Percentiles rank a stretch among this genome's conserved stretches.
Evolutionary conservation across 2,888 invertebrate species (phyloP).

Genomic region (Harpalus rufipes): DNA sequence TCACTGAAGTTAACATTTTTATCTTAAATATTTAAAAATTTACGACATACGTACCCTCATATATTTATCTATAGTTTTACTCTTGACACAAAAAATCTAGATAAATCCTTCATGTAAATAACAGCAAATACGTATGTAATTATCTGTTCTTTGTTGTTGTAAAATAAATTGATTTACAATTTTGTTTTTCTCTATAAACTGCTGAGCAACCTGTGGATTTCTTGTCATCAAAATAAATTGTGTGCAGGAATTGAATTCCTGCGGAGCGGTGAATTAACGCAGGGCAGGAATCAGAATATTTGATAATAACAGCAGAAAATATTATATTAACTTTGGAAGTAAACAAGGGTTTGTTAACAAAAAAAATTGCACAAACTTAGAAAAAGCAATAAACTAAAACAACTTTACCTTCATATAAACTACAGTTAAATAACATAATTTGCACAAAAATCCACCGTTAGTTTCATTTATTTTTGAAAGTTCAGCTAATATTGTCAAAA

Average conservation of each 20-base stretch:
- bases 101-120: constrained; percentile 3
- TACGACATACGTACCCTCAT: neutral
- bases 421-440: no score
- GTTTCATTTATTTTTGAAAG: no score
- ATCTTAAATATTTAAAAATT: no score
- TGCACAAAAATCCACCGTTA: no score
- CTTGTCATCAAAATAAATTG: constrained; percentile 25
- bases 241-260: constrained; percentile 6
- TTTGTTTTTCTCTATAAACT: constrained; percentile 22
- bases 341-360: no score
- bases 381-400: no score
- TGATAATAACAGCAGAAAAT: neutral
- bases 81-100: neutral
- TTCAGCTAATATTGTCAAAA: no score
- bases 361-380: no score
- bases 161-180: constrained; percentile 57
- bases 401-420: no score
- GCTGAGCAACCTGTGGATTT: constrained; percentile 11
- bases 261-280: constrained; percentile 5
- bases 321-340: no score
- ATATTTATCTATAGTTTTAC: neutral
- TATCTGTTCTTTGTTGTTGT: constrained; percentile 12
- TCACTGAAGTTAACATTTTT: no score
- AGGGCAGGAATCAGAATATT: neutral
- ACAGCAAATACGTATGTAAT: neutral